A percentile compares a stretch with the other conserved stretches of the same genome.
phyloP scores from a whole-genome alignment of 2,888 invertebrate species.

The Plagiodera versicolora region DNA sequence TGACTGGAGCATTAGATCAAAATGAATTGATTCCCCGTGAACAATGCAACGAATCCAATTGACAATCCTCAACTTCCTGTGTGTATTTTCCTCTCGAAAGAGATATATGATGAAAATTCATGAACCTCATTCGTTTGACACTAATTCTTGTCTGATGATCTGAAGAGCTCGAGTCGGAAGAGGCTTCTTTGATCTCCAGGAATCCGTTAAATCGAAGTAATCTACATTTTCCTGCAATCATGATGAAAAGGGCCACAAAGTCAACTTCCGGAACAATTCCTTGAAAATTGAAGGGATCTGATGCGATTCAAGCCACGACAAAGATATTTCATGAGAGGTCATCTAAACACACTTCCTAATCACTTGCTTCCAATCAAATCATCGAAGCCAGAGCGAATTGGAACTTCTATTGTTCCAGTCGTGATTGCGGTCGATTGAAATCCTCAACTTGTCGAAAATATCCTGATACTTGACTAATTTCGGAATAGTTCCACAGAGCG shows the following conservation, averaged over 20 bases:
- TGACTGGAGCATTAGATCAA: too few species aligned
- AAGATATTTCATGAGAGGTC: conserved; percentile 5
- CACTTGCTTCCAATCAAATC: conserved; percentile 14
- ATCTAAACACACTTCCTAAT: conserved; percentile 12
- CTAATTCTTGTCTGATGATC: too few species aligned
- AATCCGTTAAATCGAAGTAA: background rate
- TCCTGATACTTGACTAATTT: too few species aligned
- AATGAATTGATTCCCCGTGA: too few species aligned
- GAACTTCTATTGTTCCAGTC: background rate
- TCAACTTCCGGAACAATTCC: conserved; percentile 8
- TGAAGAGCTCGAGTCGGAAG: too few species aligned
- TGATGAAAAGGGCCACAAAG: conserved; percentile 9
- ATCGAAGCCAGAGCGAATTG: background rate
- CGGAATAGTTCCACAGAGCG: too few species aligned
- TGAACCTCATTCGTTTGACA: too few species aligned
- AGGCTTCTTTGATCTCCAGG: background rate
- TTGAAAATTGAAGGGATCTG: background rate
- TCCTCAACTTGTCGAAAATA: background rate
- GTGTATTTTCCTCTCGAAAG: too few species aligned
- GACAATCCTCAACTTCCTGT: too few species aligned
- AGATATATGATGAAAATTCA: too few species aligned
- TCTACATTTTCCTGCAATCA: conserved; percentile 7
- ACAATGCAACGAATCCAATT: too few species aligned
- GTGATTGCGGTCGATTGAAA: background rate
- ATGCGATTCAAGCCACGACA: background rate